These are phyloP conservation scores for Buathra laborator DNA, from an alignment of 2,888 invertebrate genomes.

Conservation along the genomic window DNA sequence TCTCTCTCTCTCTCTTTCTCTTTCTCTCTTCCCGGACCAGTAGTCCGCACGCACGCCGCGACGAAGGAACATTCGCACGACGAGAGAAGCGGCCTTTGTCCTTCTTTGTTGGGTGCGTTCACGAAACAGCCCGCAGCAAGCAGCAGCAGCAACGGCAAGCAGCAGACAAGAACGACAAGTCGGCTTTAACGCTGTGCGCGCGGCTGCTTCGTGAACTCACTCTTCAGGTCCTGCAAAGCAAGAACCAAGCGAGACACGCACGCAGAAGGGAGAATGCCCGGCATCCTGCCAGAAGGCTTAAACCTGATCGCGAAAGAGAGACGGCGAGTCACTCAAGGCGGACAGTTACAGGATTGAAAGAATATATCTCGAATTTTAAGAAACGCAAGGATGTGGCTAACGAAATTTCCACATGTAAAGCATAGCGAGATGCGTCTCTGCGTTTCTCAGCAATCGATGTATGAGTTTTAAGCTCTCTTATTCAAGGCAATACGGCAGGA, in stretches of 20 bases:
- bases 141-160: slow-evolving; percentile 19
- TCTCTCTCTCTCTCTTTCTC: slow-evolving; percentile 13
- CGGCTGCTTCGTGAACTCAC: slow-evolving; percentile 42
- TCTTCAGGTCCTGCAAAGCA: slow-evolving; percentile 48
- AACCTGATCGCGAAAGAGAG: slow-evolving; percentile 67
- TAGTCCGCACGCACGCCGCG: slow-evolving; percentile 15
- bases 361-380: background rate
- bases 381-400: no score
- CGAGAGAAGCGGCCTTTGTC: slow-evolving; percentile 76
- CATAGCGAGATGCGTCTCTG: no score
- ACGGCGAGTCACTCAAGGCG: slow-evolving; percentile 33
- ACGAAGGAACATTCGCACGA: slow-evolving; percentile 23
- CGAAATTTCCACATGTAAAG: no score
- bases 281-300: slow-evolving; percentile 67
- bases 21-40: slow-evolving; percentile 6
- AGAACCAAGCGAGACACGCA: slow-evolving; percentile 52
- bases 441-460: background rate
- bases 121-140: slow-evolving; percentile 11
- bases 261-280: slow-evolving; percentile 53
- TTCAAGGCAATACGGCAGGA: slow-evolving; percentile 13
- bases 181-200: slow-evolving; percentile 32
- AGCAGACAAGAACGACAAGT: slow-evolving; percentile 43
- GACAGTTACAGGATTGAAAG: slow-evolving; percentile 27
- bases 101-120: slow-evolving; percentile 75
- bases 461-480: slow-evolving; percentile 26